Evolutionary conservation across 2,797 vertebrate genomes (phyloP), one percentile per base, ranked within the genome.

Genomic region (Brachyalestes nurse): DNA sequence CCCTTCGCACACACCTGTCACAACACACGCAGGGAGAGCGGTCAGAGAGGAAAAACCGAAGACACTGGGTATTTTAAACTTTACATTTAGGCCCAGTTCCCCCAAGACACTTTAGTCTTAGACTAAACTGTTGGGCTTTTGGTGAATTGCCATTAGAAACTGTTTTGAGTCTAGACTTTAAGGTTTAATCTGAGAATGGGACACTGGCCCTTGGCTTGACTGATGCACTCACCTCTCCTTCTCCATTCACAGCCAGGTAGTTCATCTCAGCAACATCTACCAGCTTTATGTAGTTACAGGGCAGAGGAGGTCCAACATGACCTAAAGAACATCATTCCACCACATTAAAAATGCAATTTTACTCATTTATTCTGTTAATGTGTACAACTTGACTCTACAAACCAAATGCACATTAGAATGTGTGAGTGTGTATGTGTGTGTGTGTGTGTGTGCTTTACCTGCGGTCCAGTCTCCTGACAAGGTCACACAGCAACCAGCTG

Each of bases 231-330:
- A 99, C 98, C 95, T 99, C 98, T 72, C 98, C 98, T 87, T 98
- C 97, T 57, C 97, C 97, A 45, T 96, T 97, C 71, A 92, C 89
- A 75, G 97, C 96, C 69, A 95, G 89, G 84, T 99, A 99, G 89
- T 99, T 98, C 98, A 99, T 99, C 85, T 99, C 98, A 78, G 94
- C 90, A 78, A 99, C 97, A 82, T 99, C 97, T 80, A 97, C 95
- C 86, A 99, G 93, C 90, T 99, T 99, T 69, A 99, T 0, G 1
- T 84, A 0, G 80, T 91, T 97, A 90, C 98, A 99, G 55, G 97
- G 96, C 91, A 99, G 94, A 0, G 98, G 98, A 58, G 97, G 88
- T 49, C 97, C 98, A 3, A 99, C 98, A 0, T 99, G 97, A 88
- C 97, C 98, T 99, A 45, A 12, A 76, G 14, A 75, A 13, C 75